Evolutionary conservation across 2,113 vertebrate genomes (phyloP), one percentile per base, ranked within the genome.

Genomic region (Aegotheles bennettii): DNA sequence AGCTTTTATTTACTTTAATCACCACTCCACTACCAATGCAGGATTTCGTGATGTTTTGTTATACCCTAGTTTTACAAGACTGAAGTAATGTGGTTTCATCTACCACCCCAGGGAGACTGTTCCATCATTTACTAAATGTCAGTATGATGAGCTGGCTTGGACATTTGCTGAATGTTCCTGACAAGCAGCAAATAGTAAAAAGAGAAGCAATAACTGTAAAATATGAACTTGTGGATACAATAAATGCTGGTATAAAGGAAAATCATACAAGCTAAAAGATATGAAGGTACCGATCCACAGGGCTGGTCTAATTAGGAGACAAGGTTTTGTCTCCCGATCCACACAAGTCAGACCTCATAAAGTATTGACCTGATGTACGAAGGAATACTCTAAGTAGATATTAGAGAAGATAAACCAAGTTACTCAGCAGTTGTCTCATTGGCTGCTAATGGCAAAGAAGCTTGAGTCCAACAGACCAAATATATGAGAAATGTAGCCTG

Each of bases 191-290:
- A 95, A 91, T 35, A 82, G 69, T 33, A 73, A 85, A 92, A 89
- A 78, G 87, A 84, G 70, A 97, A 93, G 91, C 48, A 95, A 81
- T 87, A 94, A 91, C 73, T 94, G 61, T 82, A 93, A 94, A 95
- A 87, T 84, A 73, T 8, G 8, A 94, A 57, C n/a, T 68, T 53
- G 74, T 79, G 78, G 61, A 89, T 68, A 74, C 57, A 91, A 69
- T 87, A 95, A 95, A 76, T 69, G 53, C 19, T 69, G 40, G 31
- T 69, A 91, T 82, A 64, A 89, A 87, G 48, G 40, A 57, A 95
- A 96, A 94, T 77, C 40, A 73, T 20, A 29, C 31, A 48, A 36
- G 35, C 68, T 90, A 64, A 82, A 75, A 17, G n/a, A 89, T 91
- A 87, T 71, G 84, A 94, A 91, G 19, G n/a, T 51, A 47, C 71